Base-by-base conservation (phyloP, 2,888 invertebrate species). In the Flabesymbios commensalis region DNA sequence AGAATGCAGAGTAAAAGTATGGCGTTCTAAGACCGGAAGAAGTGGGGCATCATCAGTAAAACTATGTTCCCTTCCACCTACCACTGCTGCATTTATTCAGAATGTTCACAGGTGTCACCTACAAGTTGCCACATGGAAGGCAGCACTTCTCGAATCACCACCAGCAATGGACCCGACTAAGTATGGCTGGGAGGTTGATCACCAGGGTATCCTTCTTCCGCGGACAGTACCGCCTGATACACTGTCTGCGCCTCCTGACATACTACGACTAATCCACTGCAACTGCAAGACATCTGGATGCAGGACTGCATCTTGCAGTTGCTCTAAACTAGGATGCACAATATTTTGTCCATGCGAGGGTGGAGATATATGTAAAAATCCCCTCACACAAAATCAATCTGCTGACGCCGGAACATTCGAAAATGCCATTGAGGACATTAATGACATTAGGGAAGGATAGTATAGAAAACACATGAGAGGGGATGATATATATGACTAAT, bases 1-100 rank as follows among this genome's bases (percentile, higher is more conserved):
- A 17, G 51, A 58, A 41, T 51, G 14, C 1, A 19, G 41, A 3
- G 26, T 28, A 17, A 19, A 28, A 24, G 24, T 51, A 51, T 58
- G 41, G 58, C 19, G 26, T 10, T 41, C n/a, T 19, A 51, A 51
- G 19, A 51, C 26, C 33, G 41, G 41, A 7, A 58, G 39, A 31
- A 39, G 39, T 39, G 51, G 51, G 2, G 58, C 51, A 51, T 28
- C 55, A 41, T 24, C 43, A 22, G 29, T 32, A 48, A 51, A 58
- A 33, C 58, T 58, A 3, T 58, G 33, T 31, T 58, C 58, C 36
- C 51, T 58, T 22, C 51, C 58, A 51, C 51, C 41, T 28, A 58
- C 58, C 49, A 51, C 22, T 28, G 51, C 49, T 39, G 49, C 51
- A 22, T 58, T 58, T 51, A 17, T 28, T n/a, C n/a, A 51, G 41